Evolutionary conservation across 2,113 vertebrate species (phyloP).

Genomic region (Acrocephalus arundinaceus): DNA sequence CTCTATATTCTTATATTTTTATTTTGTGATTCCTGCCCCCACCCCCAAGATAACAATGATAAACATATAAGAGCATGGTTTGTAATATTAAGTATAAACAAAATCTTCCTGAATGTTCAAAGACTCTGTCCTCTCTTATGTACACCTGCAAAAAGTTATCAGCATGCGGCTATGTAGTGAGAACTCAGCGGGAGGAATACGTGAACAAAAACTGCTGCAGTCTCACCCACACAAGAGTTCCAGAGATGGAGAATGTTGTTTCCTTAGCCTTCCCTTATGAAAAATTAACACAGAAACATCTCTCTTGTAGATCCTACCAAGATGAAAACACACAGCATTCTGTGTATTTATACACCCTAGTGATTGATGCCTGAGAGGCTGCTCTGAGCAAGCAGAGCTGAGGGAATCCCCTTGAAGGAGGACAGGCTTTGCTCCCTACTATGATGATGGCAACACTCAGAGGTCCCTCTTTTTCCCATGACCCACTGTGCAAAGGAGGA

Average conservation of each 20-base stretch:
- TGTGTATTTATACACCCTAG: not conserved
- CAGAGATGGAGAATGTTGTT: not conserved
- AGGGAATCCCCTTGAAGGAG: not conserved
- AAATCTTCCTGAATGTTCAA: not conserved
- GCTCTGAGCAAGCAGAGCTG: not conserved
- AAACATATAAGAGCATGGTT: not conserved
- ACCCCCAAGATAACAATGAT: not conserved
- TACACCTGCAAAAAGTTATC: not conserved
- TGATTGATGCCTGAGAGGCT: not conserved
- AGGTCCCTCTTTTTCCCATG: rapidly evolving
- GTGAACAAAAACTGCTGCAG: not conserved
- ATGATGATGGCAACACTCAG: not conserved
- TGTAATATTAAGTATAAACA: not conserved
- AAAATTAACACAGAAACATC: not conserved
- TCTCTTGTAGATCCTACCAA: not conserved
- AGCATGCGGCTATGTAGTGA: not conserved
- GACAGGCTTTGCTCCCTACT: rapidly evolving
- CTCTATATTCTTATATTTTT: slow-evolving; percentile 10
- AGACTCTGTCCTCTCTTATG: not conserved
- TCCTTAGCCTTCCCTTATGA: not conserved
- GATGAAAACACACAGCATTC: not conserved
- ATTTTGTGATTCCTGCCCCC: not conserved
- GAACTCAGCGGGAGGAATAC: not conserved
- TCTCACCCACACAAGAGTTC: not conserved
- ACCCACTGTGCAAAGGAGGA: not conserved